Base-by-base conservation (phyloP, 2,797 vertebrate genomes). In the Sebastes kiyomatsui region DNA sequence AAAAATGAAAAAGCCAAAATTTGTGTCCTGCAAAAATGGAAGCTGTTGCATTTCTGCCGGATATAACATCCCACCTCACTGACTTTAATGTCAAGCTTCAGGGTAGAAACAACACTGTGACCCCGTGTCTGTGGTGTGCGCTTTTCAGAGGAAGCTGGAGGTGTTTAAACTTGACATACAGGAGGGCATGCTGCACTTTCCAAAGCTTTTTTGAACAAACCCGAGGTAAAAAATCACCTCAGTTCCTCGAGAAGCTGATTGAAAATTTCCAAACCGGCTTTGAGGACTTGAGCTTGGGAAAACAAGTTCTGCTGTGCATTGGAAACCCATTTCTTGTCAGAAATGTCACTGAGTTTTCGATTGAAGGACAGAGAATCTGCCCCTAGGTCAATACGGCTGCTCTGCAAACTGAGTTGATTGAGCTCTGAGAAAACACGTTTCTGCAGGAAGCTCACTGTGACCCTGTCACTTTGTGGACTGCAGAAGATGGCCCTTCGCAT, bases 1-100 rank as follows among this genome's bases (percentile, higher is more conserved):
- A 28, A 35, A 42, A 55, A 75, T 27, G 49, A 28, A 54, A 49
- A 60, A 54, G 23, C 10, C 35, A 10, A 68, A 46, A 28, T 38
- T 46, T 58, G 27, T 65, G 67, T 56, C n/a, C 27, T 46, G 32
- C 4, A 30, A 61, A 67, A 67, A 69, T 58, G 25, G 35, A 46
- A 27, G 42, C 32, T 42, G 38, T 30, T 71, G 67, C 25, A 49
- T 62, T 75, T 67, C 16, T 77, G 49, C 55, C 46, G 13, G 72
- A 60, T 75, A 8, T 32, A 49, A 32, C 27, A 33, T 71, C 67
- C 28, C 22, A 77, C 54, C 66, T 71, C 60, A 62, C 0, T 65
- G 60, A 62, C 70, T 58, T 56, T 52, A 75, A 72, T 60, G 59
- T 23, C 54, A n/a, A 78, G 71, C 66, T 78, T 30, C 18, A 58